These are phyloP conservation scores for Folsomia candida DNA, from an alignment of 2,888 invertebrate species.

Conservation along the genomic window DNA sequence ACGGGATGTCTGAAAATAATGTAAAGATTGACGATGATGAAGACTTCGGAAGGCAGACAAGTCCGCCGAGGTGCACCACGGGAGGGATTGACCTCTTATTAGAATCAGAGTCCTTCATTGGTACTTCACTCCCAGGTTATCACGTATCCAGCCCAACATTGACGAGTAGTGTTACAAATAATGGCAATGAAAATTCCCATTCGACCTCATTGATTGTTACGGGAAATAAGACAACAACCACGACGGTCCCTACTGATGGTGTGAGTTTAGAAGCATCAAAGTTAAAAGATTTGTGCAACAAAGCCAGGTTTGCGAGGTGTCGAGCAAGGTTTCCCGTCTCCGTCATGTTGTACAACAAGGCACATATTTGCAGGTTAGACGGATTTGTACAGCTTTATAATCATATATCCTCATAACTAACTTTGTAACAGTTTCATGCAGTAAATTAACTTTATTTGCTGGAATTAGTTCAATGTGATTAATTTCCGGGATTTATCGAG, in stretches of 20 bases:
- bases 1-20: neutral
- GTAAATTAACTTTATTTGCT: neutral
- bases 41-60: neutral
- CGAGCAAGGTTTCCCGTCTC: slow-evolving; percentile 73
- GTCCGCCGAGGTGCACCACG: neutral
- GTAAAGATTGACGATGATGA: neutral
- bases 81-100: slow-evolving; percentile 6
- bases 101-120: slow-evolving; percentile 10
- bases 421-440: slow-evolving; percentile 1
- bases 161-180: neutral
- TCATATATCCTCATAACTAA: too few species aligned
- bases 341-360: slow-evolving; percentile 72
- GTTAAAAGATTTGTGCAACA: slow-evolving; percentile 64
- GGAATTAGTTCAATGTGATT: neutral
- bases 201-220: neutral
- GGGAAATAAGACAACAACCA: neutral
- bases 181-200: neutral
- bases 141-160: neutral
- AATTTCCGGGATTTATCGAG: too few species aligned
- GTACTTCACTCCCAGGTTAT: neutral
- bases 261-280: slow-evolving; percentile 58
- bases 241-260: neutral
- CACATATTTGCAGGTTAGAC: slow-evolving; percentile 63
- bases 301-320: slow-evolving; percentile 70
- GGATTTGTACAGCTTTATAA: too few species aligned